These are phyloP conservation scores for Polyergus mexicanus DNA, from an alignment of 1,140 invertebrate species.

Conservation along the genomic window DNA sequence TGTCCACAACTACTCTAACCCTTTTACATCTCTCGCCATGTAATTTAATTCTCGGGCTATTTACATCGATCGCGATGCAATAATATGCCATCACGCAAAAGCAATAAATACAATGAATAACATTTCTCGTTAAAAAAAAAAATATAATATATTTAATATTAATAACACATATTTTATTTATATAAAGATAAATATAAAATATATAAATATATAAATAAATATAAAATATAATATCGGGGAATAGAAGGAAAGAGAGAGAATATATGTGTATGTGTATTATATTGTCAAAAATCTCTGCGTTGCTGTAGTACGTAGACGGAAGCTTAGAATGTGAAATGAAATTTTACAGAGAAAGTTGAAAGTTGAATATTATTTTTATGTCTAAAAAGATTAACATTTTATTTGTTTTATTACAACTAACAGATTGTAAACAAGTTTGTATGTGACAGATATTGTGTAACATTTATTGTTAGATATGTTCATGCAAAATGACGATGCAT, in stretches of 20 bases:
- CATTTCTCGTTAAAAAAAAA: background rate
- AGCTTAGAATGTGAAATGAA: background rate
- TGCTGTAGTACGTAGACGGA: background rate
- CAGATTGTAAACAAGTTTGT: slow-evolving; percentile 16
- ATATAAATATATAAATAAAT: too few relatives aligned
- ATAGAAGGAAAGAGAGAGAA: too few relatives aligned
- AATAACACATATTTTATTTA: background rate
- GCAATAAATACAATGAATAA: slow-evolving; percentile 29
- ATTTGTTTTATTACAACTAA: background rate
- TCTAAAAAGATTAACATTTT: background rate
- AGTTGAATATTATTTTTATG: slow-evolving; percentile 10
- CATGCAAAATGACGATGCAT: slow-evolving; percentile 10
- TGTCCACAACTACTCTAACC: slow-evolving; percentile 5
- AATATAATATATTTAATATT: background rate
- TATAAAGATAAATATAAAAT: too few relatives aligned
- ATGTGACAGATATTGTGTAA: background rate
- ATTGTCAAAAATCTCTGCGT: background rate
- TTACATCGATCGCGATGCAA: slow-evolving; percentile 13
- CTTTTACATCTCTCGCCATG: slow-evolving; percentile 45
- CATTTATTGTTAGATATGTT: slow-evolving; percentile 24
- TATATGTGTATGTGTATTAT: too few relatives aligned
- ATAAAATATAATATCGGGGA: too few relatives aligned
- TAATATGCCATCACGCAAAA: slow-evolving; percentile 6
- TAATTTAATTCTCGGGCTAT: slow-evolving; percentile 37
- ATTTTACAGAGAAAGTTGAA: slow-evolving; percentile 3